These are phyloP conservation scores for Sylvicapra grimmia DNA, from an alignment of 2,113 vertebrate species.

Conservation along the genomic window DNA sequence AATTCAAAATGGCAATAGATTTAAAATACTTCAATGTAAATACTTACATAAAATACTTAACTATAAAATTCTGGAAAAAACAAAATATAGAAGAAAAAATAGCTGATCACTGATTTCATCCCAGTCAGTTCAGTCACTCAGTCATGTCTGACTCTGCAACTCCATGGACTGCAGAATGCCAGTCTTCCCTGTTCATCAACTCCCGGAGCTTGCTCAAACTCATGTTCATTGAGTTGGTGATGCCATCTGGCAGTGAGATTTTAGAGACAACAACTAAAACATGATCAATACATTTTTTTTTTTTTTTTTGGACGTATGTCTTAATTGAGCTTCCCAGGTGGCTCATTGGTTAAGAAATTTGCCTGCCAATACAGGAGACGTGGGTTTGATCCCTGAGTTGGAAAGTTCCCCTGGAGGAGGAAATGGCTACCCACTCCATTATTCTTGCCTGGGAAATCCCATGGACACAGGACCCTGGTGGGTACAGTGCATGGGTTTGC, in stretches of 20 bases:
- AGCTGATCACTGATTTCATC: neutral
- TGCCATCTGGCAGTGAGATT: neutral
- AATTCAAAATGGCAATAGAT: neutral
- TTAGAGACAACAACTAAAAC: neutral
- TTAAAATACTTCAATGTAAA: neutral
- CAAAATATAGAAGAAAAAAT: neutral
- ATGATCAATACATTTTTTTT: neutral
- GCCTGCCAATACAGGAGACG: fast-evolving
- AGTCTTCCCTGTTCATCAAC: neutral
- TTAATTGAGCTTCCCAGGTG: neutral
- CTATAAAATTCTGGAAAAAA: neutral
- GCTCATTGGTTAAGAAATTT: neutral
- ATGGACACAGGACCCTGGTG: neutral
- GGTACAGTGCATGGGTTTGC: neutral
- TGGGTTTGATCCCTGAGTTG: neutral
- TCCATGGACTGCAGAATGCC: fast-evolving
- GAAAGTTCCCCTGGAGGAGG: neutral
- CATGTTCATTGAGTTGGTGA: neutral
- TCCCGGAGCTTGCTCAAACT: neutral
- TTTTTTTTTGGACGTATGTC: neutral
- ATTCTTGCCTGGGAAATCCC: neutral
- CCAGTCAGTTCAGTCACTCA: neutral
- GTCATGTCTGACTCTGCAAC: neutral
- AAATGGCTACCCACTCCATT: neutral
- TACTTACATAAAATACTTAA: neutral